A percentile compares a stretch with the other conserved stretches of the same genome.
phyloP scores from a whole-genome alignment of 2,888 invertebrate genomes.

The Lithophane semibrunnea region DNA sequence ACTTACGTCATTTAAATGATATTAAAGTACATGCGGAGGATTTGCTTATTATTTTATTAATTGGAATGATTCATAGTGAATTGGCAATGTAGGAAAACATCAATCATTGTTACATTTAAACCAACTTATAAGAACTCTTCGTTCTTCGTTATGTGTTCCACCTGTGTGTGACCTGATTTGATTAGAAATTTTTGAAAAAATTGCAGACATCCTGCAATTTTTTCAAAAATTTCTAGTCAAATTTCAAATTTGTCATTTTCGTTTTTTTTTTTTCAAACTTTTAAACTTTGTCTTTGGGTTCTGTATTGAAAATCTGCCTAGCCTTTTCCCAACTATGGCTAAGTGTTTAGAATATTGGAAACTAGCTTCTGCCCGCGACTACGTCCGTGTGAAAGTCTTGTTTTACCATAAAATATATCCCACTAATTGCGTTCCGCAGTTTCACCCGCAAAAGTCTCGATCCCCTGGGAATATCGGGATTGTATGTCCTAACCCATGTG shows the following conservation, averaged over 20 bases:
- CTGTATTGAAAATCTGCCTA: neutral
- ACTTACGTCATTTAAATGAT: constrained; percentile 54
- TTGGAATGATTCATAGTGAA: constrained; percentile 44
- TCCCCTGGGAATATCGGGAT: no score
- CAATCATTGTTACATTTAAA: neutral
- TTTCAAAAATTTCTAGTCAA: no score
- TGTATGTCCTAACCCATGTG: no score
- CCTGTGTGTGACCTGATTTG: no score
- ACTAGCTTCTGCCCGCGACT: no score
- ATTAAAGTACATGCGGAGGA: constrained; percentile 25
- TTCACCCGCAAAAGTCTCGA: no score
- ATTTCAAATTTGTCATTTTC: no score
- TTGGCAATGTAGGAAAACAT: neutral
- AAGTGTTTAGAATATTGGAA: neutral
- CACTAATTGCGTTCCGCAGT: no score
- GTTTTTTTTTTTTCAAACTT: neutral
- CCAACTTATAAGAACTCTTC: neutral
- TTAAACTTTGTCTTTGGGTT: neutral
- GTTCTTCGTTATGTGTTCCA: neutral
- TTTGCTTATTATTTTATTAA: constrained; percentile 42
- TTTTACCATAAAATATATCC: no score
- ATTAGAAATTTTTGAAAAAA: no score
- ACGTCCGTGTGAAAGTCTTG: no score
- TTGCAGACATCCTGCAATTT: no score
- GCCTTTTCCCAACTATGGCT: neutral